Evolutionary conservation across 2,113 vertebrate species (phyloP).

Genomic region (Bettongia penicillata): DNA sequence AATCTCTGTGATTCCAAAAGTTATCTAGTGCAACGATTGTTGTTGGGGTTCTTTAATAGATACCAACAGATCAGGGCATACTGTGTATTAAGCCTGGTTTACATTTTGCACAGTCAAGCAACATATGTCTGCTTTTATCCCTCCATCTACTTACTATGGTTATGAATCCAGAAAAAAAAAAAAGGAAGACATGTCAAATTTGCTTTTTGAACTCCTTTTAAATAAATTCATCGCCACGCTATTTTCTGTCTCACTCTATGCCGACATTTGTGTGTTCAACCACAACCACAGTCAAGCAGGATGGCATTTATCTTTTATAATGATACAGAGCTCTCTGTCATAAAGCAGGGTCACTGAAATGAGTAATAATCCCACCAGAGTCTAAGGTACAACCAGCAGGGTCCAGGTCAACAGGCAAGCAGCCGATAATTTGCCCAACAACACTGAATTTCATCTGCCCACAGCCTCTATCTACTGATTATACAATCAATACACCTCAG

Average conservation of each 20-base stretch:
- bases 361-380: slow-evolving; percentile 87
- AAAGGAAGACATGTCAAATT: slow-evolving; percentile 26
- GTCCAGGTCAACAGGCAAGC: slow-evolving; percentile 95
- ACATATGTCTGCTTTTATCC: not conserved
- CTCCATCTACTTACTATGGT: not conserved
- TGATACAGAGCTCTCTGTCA: slow-evolving; percentile 83
- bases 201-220: slow-evolving; percentile 51
- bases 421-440: slow-evolving; percentile 98
- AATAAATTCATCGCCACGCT: slow-evolving; percentile 48
- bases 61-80: not conserved
- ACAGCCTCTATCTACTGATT: slow-evolving; percentile 97
- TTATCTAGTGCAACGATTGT: not conserved
- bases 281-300: slow-evolving; percentile 83
- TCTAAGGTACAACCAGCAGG: slow-evolving; percentile 89
- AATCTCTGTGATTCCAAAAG: slow-evolving; percentile 28
- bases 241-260: slow-evolving; percentile 60
- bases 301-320: slow-evolving; percentile 90
- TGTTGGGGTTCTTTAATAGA: not conserved
- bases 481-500: slow-evolving; percentile 98
- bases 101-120: slow-evolving; percentile 36
- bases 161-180: slow-evolving; percentile 30
- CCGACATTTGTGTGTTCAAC: slow-evolving; percentile 81
- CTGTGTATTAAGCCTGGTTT: not conserved
- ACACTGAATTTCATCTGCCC: slow-evolving; percentile 98
- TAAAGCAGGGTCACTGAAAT: slow-evolving; percentile 87